These are phyloP conservation scores for Anguilla rostrata DNA, from an alignment of 2,113 vertebrate genomes.

Conservation along the genomic window DNA sequence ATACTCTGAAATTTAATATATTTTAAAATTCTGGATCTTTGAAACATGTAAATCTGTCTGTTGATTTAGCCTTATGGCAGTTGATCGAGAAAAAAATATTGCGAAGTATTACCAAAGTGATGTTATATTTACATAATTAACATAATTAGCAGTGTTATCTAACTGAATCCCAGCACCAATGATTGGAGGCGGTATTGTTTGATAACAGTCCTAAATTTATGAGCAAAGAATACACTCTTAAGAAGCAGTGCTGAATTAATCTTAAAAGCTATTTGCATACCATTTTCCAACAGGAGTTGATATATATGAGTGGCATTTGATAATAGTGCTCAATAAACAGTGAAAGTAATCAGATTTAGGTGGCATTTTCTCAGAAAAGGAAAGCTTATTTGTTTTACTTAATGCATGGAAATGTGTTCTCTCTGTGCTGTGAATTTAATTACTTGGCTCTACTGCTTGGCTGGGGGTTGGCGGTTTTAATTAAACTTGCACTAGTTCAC, in stretches of 20 bases:
- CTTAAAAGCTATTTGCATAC: background rate
- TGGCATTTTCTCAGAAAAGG: background rate
- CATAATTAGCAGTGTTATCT: no score
- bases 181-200: background rate
- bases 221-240: background rate
- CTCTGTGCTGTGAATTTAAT: background rate
- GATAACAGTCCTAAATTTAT: background rate
- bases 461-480: slow-evolving; percentile 19
- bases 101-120: no score
- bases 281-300: background rate
- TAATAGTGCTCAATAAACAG: background rate
- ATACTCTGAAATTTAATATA: background rate
- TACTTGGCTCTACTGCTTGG: slow-evolving; percentile 5
- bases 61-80: no score
- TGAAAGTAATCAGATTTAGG: background rate
- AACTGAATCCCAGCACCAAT: no score
- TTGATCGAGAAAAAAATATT: no score
- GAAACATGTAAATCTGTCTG: background rate
- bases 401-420: slow-evolving; percentile 1
- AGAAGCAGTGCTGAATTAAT: background rate
- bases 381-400: slow-evolving; percentile 2
- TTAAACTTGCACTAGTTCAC: slow-evolving; percentile 16
- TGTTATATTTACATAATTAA: no score
- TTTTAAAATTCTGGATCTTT: background rate
- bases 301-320: background rate